Base-by-base conservation (phyloP, 2,888 invertebrate genomes). In the Pyrrhosoma nymphula region DNA sequence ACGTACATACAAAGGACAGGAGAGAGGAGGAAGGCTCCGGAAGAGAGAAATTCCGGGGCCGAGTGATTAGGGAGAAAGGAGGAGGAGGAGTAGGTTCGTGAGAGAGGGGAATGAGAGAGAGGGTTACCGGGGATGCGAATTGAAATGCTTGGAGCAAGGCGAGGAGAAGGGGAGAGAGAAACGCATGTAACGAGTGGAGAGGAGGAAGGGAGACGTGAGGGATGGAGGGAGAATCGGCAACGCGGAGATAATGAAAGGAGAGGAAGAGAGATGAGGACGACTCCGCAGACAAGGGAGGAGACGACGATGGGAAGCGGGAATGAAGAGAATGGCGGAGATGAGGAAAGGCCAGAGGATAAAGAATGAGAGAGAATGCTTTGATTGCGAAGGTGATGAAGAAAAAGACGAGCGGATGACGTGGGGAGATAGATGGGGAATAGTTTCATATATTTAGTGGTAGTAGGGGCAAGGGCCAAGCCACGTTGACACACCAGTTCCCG, bases 191-290 rank as follows among this genome's bases (percentile, higher is more conserved):
- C 12, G 35, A n/a, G 69, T 26, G 82, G 82, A 35, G 35, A 8
- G 26, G 35, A 35, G n/a, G 47, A 63, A 47, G n/a, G 39, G 93
- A 93, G 91, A 35, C 6, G n/a, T 39, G 35, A 88, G 88, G 88
- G 88, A 1, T 82, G 47, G 26, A 55, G 55, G 89, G 82, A 82
- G 82, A 14, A 18, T 35, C 30, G 82, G 82, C 82, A 35, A 35
- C 16, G 35, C 35, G 35, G 82, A 82, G 82, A 82, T 82, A 82
- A 82, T 82, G 82, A 82, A 82, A 82, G 82, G 35, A 18, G 82
- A 82, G 35, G 82, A 82, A 35, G 16, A 35, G 82, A 82, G 56
- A 60, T 60, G 82, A 82, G 35, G 82, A 82, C 2, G 35, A 35
- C 1, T 26, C 69, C 23, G 23, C 26, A 26, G 18, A 69, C 23